Percentiles rank a stretch among this genome's conserved stretches.
Evolutionary conservation across 2,888 invertebrate genomes (phyloP).

Genomic region (Polydesmus complanatus): DNA sequence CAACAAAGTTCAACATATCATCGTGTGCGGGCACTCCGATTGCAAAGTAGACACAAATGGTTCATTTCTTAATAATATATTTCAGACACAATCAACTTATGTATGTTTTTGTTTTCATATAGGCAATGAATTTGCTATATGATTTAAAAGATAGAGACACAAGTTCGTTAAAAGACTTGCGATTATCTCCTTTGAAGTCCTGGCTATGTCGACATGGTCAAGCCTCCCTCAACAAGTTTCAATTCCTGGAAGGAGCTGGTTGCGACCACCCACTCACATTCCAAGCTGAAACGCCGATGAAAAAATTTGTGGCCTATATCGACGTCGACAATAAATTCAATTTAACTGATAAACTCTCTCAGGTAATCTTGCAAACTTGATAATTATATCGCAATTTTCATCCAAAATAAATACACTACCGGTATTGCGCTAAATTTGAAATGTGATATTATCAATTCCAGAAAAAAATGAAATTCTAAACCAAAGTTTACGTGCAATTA

Average conservation of each 20-base stretch:
- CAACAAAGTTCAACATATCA: slow-evolving; percentile 78
- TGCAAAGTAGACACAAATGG: too few species aligned
- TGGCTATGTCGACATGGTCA: slow-evolving; percentile 82
- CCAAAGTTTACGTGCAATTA: too few species aligned
- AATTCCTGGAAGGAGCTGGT: slow-evolving; percentile 48
- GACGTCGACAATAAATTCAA: slow-evolving; percentile 81
- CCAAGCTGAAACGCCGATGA: slow-evolving; percentile 69
- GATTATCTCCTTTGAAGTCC: slow-evolving; percentile 72
- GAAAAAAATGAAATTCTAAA: too few species aligned
- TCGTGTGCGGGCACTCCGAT: slow-evolving; percentile 95
- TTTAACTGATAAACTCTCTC: slow-evolving; percentile 82
- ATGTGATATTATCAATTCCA: too few species aligned
- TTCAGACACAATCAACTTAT: not conserved
- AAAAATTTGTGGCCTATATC: slow-evolving; percentile 83
- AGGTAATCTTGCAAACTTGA: too few species aligned
- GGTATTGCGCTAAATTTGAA: too few species aligned
- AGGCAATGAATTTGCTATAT: slow-evolving; percentile 85
- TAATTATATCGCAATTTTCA: too few species aligned
- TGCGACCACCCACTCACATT: slow-evolving; percentile 63
- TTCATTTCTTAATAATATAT: too few species aligned
- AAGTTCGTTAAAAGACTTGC: slow-evolving; percentile 57
- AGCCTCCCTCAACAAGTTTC: slow-evolving; percentile 67
- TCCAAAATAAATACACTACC: too few species aligned
- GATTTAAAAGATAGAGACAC: slow-evolving; percentile 63
- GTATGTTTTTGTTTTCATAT: slow-evolving; percentile 7